Percentiles rank a stretch among this genome's conserved stretches.
Conservation (phyloP, 2,888 invertebrate species). For the Cryptocephalus moraei region DNA sequence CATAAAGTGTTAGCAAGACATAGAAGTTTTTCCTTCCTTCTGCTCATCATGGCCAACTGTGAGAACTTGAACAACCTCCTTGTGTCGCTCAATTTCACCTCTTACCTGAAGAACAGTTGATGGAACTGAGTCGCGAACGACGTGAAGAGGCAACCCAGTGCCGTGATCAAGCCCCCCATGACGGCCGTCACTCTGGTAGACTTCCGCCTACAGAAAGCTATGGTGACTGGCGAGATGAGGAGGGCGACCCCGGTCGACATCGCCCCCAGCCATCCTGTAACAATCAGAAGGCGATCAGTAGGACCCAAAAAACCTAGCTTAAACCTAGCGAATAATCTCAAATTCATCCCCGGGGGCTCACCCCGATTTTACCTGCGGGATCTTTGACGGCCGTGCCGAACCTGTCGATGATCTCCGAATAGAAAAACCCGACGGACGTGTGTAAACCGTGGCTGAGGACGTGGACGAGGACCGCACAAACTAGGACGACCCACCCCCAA, state of each 20-base stretch:
- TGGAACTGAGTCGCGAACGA: conserved; percentile 85
- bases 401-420: conserved; percentile 34
- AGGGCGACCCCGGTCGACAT: conserved; percentile 69
- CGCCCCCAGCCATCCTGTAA: conserved; percentile 78
- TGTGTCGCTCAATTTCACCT: too few relatives aligned
- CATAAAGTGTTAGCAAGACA: too few relatives aligned
- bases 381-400: conserved; percentile 49
- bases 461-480: conserved; percentile 62
- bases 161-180: conserved; percentile 75
- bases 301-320: too few relatives aligned
- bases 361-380: conserved; percentile 49
- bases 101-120: conserved; percentile 78
- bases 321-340: too few relatives aligned
- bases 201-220: conserved; percentile 75
- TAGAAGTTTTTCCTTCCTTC: too few relatives aligned
- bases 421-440: conserved; percentile 46
- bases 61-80: too few relatives aligned
- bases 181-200: conserved; percentile 82
- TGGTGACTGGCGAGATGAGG: conserved; percentile 72
- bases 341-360: too few relatives aligned
- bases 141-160: conserved; percentile 79
- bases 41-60: too few relatives aligned
- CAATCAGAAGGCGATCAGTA: conserved; percentile 9
- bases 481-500: conserved; percentile 77
- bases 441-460: conserved; percentile 67